A percentile compares a stretch with the other conserved stretches of the same genome.
These are phyloP conservation scores for Orchestia grillus DNA, from an alignment of 1,140 invertebrate genomes.

Conservation along the genomic window DNA sequence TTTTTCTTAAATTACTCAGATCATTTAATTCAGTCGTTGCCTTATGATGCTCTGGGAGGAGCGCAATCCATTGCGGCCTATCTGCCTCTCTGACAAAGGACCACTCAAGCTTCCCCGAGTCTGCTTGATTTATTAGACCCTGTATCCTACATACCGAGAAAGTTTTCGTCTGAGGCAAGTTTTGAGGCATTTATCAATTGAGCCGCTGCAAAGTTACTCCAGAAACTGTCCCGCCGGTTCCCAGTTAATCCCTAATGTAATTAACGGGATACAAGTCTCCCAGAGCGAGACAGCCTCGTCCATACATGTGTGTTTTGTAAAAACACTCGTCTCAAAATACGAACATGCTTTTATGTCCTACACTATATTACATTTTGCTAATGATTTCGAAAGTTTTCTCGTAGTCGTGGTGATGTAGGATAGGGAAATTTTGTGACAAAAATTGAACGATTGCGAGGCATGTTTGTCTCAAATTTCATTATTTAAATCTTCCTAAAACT, in stretches of 20 bases:
- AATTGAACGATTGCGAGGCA: no score
- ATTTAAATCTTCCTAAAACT: no score
- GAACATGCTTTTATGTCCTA: background rate
- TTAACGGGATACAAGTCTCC: background rate
- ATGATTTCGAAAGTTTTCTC: no score
- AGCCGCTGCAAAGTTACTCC: background rate
- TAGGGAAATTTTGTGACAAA: no score
- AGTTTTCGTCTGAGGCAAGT: background rate
- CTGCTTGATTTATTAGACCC: background rate
- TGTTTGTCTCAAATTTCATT: no score
- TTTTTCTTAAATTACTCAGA: background rate
- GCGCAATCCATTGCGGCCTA: background rate
- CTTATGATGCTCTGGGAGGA: background rate
- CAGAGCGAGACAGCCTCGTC: background rate
- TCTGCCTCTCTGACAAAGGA: background rate
- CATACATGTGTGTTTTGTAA: background rate
- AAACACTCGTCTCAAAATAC: background rate
- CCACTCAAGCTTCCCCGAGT: background rate
- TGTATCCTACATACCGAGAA: background rate
- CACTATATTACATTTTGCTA: no score
- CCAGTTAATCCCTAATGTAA: background rate
- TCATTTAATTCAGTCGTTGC: background rate
- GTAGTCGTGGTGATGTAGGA: no score
- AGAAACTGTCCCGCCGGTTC: background rate
- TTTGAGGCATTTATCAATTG: background rate